Conservation (phyloP, 2,888 invertebrate species). For the Chironomus riparius region DNA sequence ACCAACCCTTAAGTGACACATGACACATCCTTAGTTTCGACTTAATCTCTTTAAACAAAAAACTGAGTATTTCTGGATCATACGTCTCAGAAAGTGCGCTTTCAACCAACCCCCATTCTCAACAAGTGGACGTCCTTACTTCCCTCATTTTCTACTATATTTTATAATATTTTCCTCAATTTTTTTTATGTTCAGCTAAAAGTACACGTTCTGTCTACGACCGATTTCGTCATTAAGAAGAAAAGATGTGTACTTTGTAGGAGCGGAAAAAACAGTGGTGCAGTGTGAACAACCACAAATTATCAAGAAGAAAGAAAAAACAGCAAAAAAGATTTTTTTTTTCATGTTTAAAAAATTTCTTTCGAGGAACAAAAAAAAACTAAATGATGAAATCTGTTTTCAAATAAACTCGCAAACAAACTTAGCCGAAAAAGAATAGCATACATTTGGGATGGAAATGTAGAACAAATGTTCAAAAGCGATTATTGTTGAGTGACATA, state of each 20-base stretch:
- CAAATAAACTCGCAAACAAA: not conserved
- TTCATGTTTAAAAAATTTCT: not conserved
- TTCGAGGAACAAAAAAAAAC: not conserved
- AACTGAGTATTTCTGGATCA: too few species aligned
- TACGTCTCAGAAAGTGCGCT: too few species aligned
- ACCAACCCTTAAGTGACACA: too few species aligned
- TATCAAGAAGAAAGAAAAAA: not conserved
- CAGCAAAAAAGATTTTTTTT: not conserved
- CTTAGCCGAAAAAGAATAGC: not conserved
- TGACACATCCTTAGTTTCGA: too few species aligned
- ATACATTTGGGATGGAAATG: not conserved
- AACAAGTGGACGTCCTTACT: too few species aligned
- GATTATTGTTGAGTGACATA: not conserved
- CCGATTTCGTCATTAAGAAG: not conserved
- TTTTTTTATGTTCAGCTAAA: too few species aligned
- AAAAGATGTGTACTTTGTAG: not conserved
- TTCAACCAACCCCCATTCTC: too few species aligned
- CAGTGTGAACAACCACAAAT: constrained; percentile 18
- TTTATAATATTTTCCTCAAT: too few species aligned
- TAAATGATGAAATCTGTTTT: constrained; percentile 6
- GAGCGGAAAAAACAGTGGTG: constrained; percentile 22
- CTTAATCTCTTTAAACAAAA: too few species aligned
- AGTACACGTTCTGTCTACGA: not conserved
- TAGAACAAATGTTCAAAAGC: not conserved
- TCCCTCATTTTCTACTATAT: too few species aligned